A percentile compares a stretch with the other conserved stretches of the same genome.
Conservation (phyloP, 2,113 vertebrate species). For the Nothoprocta pentlandii region DNA sequence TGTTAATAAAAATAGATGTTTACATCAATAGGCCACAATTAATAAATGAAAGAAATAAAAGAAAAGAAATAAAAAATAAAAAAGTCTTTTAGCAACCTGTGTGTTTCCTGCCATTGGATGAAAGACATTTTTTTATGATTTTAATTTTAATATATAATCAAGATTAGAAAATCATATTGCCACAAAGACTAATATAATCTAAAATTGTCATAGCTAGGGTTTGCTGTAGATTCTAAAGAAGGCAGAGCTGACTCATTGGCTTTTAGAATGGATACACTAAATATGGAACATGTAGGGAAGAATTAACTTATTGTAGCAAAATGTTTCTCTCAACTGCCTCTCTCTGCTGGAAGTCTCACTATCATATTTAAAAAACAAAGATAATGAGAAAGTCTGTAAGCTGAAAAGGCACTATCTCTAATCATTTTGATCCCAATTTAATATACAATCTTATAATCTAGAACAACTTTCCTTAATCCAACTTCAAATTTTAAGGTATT, state of each 20-base stretch:
- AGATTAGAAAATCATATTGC: slow-evolving; percentile 70
- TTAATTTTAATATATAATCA: slow-evolving; percentile 75
- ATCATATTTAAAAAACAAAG: slow-evolving; percentile 69
- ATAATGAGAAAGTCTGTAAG: slow-evolving; percentile 73
- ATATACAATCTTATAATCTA: slow-evolving; percentile 33
- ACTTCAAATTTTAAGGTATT: background rate
- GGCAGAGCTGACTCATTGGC: slow-evolving; percentile 76
- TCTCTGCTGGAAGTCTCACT: slow-evolving; percentile 79
- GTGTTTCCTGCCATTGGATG: slow-evolving; percentile 23
- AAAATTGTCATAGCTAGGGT: slow-evolving; percentile 72
- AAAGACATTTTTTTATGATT: slow-evolving; percentile 62
- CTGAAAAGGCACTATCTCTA: slow-evolving; percentile 62
- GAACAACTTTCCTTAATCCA: background rate
- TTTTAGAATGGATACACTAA: slow-evolving; percentile 81
- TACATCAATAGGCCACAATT: background rate
- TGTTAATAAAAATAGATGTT: background rate
- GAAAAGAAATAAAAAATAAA: background rate
- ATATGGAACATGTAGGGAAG: slow-evolving; percentile 80
- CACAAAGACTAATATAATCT: slow-evolving; percentile 57
- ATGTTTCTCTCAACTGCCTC: slow-evolving; percentile 76
- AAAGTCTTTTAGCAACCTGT: slow-evolving; percentile 6
- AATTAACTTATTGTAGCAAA: slow-evolving; percentile 84
- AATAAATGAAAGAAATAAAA: too few species aligned
- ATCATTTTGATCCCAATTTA: slow-evolving; percentile 52
- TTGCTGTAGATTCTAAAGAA: slow-evolving; percentile 65